Evolutionary conservation across 2,797 vertebrate genomes (phyloP).

Genomic region (Mastacembelus armatus): DNA sequence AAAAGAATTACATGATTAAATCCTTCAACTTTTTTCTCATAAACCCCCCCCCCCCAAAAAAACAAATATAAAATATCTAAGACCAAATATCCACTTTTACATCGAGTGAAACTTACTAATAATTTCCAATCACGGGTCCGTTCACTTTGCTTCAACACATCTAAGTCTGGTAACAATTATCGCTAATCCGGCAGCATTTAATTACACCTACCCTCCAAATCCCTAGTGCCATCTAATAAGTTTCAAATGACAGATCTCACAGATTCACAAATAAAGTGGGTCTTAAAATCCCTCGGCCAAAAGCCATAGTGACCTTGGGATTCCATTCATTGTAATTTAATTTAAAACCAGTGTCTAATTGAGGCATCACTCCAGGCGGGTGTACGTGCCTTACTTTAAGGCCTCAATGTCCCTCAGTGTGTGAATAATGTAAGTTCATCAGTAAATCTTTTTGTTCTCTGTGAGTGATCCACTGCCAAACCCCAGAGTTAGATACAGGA

Average conservation of each 20-base stretch:
- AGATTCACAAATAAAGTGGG: slow-evolving; percentile 64
- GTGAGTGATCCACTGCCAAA: slow-evolving; percentile 60
- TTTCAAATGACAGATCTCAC: slow-evolving; percentile 46
- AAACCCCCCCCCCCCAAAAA: too few relatives aligned
- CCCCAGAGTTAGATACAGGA: slow-evolving; percentile 30
- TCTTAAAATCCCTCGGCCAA: slow-evolving; percentile 63
- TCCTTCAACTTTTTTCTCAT: neutral
- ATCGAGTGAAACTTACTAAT: slow-evolving; percentile 7
- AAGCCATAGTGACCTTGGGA: slow-evolving; percentile 59
- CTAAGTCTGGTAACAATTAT: slow-evolving; percentile 42
- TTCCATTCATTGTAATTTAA: slow-evolving; percentile 65
- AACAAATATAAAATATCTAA: neutral
- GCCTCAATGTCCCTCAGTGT: slow-evolving; percentile 45
- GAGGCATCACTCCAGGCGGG: slow-evolving; percentile 53
- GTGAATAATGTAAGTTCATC: slow-evolving; percentile 77
- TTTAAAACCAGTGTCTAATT: slow-evolving; percentile 71
- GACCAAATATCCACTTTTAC: neutral
- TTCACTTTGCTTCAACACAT: slow-evolving; percentile 18
- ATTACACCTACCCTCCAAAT: slow-evolving; percentile 60
- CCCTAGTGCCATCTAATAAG: slow-evolving; percentile 35
- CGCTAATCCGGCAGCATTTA: slow-evolving; percentile 59
- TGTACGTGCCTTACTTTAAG: slow-evolving; percentile 51
- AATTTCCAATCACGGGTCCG: slow-evolving; percentile 28
- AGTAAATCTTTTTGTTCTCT: slow-evolving; percentile 72
- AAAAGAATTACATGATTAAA: neutral